phyloP scores from a whole-genome alignment of 2,113 vertebrate species.

The Ailuropoda melanoleuca region DNA sequence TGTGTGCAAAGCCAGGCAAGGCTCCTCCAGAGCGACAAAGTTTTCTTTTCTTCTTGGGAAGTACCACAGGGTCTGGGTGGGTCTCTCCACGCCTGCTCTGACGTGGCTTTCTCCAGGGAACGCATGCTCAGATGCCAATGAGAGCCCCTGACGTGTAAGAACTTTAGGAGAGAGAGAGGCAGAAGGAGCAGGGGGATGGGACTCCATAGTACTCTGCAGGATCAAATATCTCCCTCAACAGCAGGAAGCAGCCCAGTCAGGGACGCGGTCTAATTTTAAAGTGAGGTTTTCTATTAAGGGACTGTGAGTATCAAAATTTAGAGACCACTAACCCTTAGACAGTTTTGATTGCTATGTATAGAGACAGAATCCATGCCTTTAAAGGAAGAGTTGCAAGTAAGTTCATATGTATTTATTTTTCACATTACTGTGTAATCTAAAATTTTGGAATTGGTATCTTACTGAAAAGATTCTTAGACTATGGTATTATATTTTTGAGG shows the following conservation, averaged over 20 bases:
- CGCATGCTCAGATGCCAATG: background rate
- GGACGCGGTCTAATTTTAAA: slow-evolving; percentile 57
- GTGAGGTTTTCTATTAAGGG: slow-evolving; percentile 29
- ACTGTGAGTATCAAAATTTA: slow-evolving; percentile 35
- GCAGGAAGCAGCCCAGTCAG: slow-evolving; percentile 41
- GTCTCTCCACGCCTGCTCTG: background rate
- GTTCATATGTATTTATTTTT: background rate
- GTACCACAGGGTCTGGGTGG: background rate
- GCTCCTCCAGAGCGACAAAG: slow-evolving; percentile 30
- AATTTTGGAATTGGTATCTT: background rate
- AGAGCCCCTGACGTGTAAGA: background rate
- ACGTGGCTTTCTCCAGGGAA: slow-evolving; percentile 20
- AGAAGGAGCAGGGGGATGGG: background rate
- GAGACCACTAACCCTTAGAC: background rate
- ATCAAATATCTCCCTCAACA: slow-evolving; percentile 29
- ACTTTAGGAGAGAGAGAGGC: background rate
- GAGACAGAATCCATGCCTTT: background rate
- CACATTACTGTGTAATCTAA: background rate
- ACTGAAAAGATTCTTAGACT: background rate
- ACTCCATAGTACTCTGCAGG: background rate
- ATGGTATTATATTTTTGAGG: background rate
- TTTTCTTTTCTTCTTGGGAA: slow-evolving; percentile 43
- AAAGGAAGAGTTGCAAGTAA: background rate
- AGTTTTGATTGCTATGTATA: background rate
- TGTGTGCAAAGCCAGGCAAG: background rate